These are phyloP conservation scores for Ctenopoma multispine DNA, from an alignment of 2,797 vertebrate genomes.

Conservation along the genomic window DNA sequence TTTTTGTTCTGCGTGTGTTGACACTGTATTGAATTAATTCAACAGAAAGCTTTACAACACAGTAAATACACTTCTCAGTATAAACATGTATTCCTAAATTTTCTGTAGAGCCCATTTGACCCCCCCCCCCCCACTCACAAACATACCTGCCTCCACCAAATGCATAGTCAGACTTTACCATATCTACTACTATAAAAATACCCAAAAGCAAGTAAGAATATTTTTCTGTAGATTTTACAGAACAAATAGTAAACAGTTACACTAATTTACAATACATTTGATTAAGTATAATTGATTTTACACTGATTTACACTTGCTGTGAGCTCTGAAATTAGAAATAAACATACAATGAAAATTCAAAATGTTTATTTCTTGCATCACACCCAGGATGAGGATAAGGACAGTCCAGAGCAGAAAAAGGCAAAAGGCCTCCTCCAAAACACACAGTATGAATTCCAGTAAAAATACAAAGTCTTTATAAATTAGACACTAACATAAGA, in stretches of 20 bases:
- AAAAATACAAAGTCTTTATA: conserved; percentile 6
- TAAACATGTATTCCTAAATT: too few species aligned
- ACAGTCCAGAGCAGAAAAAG: not conserved
- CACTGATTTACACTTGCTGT: not conserved
- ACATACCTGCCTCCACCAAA: too few species aligned
- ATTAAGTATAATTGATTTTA: not conserved
- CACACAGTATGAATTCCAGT: not conserved
- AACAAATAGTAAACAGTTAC: not conserved
- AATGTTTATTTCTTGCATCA: conserved; percentile 24
- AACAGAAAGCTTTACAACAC: too few species aligned
- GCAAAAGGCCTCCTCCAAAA: not conserved
- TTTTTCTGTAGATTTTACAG: not conserved
- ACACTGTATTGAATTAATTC: not conserved
- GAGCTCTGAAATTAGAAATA: conserved; percentile 4
- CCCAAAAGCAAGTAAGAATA: not conserved
- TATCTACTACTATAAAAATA: not conserved
- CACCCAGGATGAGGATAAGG: not conserved
- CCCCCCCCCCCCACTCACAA: too few species aligned
- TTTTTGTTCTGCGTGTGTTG: not conserved
- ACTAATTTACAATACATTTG: not conserved
- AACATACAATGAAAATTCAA: not conserved
- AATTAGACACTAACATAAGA: not conserved
- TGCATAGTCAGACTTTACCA: too few species aligned
- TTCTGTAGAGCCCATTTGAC: too few species aligned
- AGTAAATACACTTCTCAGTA: too few species aligned